These are phyloP conservation scores for Electrophaes corylata DNA, from an alignment of 2,888 invertebrate genomes.

Conservation along the genomic window DNA sequence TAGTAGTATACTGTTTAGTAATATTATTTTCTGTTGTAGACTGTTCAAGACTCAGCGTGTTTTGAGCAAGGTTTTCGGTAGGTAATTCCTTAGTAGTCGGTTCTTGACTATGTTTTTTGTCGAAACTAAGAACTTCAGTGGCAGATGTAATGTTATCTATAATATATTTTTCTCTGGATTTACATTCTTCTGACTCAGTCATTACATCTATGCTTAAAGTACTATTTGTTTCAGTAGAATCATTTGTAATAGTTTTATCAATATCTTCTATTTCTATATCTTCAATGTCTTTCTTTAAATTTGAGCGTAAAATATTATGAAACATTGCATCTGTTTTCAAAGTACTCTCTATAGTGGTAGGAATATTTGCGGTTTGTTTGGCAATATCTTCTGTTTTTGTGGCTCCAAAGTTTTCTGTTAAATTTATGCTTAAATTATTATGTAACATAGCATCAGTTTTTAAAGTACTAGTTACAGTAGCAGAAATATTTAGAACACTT, in stretches of 20 bases:
- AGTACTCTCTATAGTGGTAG: background rate
- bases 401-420: background rate
- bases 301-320: background rate
- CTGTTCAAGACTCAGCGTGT: background rate
- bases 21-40: background rate
- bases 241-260: background rate
- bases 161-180: background rate
- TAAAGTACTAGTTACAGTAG: background rate
- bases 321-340: background rate
- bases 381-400: background rate
- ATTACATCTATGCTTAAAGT: background rate
- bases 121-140: background rate
- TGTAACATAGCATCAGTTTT: background rate
- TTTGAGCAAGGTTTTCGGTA: background rate
- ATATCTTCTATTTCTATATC: background rate
- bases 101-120: background rate
- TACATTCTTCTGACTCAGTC: background rate
- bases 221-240: background rate
- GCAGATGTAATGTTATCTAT: background rate
- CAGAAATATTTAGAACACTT: background rate
- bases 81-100: background rate
- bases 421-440: background rate
- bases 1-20: background rate
- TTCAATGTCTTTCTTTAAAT: background rate
- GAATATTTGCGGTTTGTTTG: background rate